These are phyloP conservation scores for Clistopyga incitator DNA, from an alignment of 2,888 invertebrate genomes.

Conservation along the genomic window DNA sequence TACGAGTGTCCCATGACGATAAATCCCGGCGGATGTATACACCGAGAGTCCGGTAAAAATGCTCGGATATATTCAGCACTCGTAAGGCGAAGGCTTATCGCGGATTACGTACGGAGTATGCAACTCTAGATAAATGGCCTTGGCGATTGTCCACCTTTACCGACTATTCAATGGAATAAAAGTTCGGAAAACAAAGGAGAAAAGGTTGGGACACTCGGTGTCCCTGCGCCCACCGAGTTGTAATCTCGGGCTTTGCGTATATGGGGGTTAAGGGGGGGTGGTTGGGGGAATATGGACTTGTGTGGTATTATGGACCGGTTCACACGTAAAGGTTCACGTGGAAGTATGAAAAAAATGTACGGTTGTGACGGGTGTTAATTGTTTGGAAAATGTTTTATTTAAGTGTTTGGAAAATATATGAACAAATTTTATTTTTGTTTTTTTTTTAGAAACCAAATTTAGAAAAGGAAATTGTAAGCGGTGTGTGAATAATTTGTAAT, in stretches of 20 bases:
- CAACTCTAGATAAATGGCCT: slow-evolving; percentile 59
- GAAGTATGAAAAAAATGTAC: too few species aligned
- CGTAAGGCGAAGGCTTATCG: slow-evolving; percentile 66
- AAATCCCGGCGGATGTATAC: slow-evolving; percentile 59
- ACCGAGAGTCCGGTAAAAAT: slow-evolving; percentile 48
- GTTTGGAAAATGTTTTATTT: too few species aligned
- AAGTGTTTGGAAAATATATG: too few species aligned
- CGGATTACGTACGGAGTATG: slow-evolving; percentile 61
- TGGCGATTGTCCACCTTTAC: slow-evolving; percentile 46
- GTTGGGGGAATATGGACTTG: too few species aligned
- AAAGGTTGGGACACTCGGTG: not conserved
- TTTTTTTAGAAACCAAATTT: too few species aligned
- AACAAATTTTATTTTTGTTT: too few species aligned
- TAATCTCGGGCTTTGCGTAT: slow-evolving; percentile 5
- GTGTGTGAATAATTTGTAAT: too few species aligned
- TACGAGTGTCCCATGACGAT: slow-evolving; percentile 61
- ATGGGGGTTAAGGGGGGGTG: not conserved
- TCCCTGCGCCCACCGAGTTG: not conserved
- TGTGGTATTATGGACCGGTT: too few species aligned
- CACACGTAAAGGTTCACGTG: too few species aligned
- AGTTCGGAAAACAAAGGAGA: not conserved
- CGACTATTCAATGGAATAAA: slow-evolving; percentile 47
- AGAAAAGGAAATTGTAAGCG: too few species aligned
- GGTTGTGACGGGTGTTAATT: too few species aligned
- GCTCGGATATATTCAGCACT: slow-evolving; percentile 58